phyloP scores from a whole-genome alignment of 2,113 vertebrate genomes.

The Romanogobio albipinnatus region DNA sequence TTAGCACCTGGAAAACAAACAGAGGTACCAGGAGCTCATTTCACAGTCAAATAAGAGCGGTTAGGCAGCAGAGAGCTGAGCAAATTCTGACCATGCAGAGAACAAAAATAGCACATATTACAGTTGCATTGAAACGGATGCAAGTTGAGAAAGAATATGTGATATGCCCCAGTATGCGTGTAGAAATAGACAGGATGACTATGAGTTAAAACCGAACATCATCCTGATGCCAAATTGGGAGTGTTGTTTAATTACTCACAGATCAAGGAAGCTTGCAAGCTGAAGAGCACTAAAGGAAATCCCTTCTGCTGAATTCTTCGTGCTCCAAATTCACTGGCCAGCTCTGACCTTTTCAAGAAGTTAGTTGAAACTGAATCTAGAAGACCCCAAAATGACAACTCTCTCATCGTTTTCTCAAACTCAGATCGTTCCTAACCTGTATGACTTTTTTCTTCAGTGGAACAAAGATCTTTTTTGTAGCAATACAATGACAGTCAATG shows the following conservation, averaged over 20 bases:
- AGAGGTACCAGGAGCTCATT: conserved; percentile 49
- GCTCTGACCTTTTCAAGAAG: background rate
- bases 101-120: background rate
- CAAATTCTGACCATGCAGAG: background rate
- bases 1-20: conserved; percentile 42
- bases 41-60: conserved; percentile 55
- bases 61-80: background rate
- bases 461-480: too few relatives aligned
- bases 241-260: conserved; percentile 33
- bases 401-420: background rate
- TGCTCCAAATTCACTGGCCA: background rate
- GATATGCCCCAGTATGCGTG: background rate
- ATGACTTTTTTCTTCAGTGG: too few relatives aligned
- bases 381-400: background rate
- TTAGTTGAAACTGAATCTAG: background rate
- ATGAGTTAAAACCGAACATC: background rate
- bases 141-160: background rate
- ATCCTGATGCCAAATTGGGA: conserved; percentile 9
- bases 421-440: background rate
- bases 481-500: too few relatives aligned
- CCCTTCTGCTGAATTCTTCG: conserved; percentile 10
- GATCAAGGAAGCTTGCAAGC: conserved; percentile 28
- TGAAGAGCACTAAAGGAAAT: conserved; percentile 18
- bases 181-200: background rate
- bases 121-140: background rate